Evolutionary conservation across 2,888 invertebrate species (phyloP), one percentile per base, ranked within the genome.

Genomic region (Macropis europaea): DNA sequence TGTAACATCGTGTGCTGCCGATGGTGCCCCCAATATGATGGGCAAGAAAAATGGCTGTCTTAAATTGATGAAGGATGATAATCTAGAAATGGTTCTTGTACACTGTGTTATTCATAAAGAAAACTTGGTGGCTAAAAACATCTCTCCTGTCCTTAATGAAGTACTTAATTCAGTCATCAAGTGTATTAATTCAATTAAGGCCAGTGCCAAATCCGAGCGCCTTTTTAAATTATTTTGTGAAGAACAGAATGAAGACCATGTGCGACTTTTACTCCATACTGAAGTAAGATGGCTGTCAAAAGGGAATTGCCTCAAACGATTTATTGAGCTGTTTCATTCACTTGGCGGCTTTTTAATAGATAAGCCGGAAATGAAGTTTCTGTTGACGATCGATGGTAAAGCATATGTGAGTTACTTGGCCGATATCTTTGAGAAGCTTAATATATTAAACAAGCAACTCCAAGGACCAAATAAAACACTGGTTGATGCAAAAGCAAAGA

Each of bases 11-110:
- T n/a, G 9, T 40, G 40, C 53, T 15, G 19, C 40, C 15, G 52
- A 52, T 52, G 52, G 36, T n/a, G 52, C 52, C 2, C 52, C 36
- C 13, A 13, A 11, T 22, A 52, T 38, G 52, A 11, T 52, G 24
- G 52, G 52, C 0, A 11, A 15, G 4, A 11, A 52, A n/a, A 36
- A 24, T 36, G 34, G 52, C 6, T 52, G 11, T 32, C 2, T 48
- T 3, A 11, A 2, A 13, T 32, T 6, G 6, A 11, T 24, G 26
- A 45, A 45, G n/a, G n/a, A n/a, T 5, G 28, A 22, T 11, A 9
- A 11, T 11, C 45, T 26, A 26, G 26, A 24, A n/a, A 45, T 45
- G 11, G 2, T 32, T 13, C 4, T 22, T 26, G n/a, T 45, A 2
- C 45, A 45, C 17, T 48, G 48, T 17, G 32, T 48, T 3, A 48